Percentiles rank a stretch among this genome's conserved stretches.
Conservation (phyloP, 2,888 invertebrate genomes). For the Hyposoter didymator region DNA sequence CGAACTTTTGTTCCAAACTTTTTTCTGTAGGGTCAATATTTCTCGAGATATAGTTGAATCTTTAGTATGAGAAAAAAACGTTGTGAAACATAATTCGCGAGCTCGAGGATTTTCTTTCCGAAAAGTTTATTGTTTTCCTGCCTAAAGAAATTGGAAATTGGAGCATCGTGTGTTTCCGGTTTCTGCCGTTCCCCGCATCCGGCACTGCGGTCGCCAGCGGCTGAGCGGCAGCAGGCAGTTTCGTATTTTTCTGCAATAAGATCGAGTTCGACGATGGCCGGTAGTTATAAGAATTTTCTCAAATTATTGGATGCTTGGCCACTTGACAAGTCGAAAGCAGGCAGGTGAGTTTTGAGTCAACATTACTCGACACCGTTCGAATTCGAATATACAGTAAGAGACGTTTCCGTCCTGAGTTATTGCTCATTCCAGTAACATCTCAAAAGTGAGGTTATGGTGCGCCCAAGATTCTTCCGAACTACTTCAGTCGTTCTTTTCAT, state of each 20-base stretch:
- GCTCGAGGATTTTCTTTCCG: too few species aligned
- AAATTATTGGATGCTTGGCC: conserved; percentile 93
- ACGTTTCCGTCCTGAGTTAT: background rate
- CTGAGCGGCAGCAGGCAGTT: background rate
- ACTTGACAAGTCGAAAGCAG: conserved; percentile 89
- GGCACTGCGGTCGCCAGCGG: background rate
- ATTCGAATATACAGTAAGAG: conserved; percentile 64
- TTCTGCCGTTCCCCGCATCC: background rate
- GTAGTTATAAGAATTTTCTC: conserved; percentile 90
- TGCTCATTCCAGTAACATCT: too few species aligned
- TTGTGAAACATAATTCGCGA: too few species aligned
- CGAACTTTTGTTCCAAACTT: too few species aligned
- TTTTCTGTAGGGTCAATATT: too few species aligned
- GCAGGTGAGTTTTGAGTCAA: conserved; percentile 86
- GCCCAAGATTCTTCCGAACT: background rate
- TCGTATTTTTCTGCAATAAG: background rate
- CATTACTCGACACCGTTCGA: conserved; percentile 44
- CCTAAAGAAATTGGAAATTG: too few species aligned
- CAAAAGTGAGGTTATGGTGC: background rate
- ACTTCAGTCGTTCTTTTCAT: background rate
- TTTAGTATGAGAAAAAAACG: too few species aligned
- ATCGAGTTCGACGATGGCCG: conserved; percentile 85
- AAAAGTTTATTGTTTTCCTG: too few species aligned
- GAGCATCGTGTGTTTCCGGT: background rate
- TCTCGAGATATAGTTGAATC: too few species aligned